Base-by-base conservation (phyloP, 1,140 invertebrate genomes). In the Drosophila malerkotliana region DNA sequence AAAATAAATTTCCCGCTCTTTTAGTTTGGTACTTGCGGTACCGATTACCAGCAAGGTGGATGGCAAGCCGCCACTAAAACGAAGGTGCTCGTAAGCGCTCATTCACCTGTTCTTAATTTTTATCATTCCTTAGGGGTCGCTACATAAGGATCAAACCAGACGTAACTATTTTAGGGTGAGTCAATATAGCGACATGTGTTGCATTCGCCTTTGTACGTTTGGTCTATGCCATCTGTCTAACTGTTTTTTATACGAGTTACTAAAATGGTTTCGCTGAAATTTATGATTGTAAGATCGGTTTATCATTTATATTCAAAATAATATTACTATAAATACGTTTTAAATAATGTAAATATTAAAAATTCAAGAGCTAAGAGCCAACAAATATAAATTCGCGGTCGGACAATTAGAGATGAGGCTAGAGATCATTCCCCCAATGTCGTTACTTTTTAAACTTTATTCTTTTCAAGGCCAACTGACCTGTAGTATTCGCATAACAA, bases 51-150 rank as follows among this genome's bases (percentile, higher is more conserved):
- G 34, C 58, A 61, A 53, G 24, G 51, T 62, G 49, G 21, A n/a
- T 26, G 15, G 7, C n/a, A 15, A 30, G 18, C 24, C 37, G 51
- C 37, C 59, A 44, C n/a, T 3, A 30, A 67, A 30, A 71, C 67
- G 63, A 76, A 63, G 39, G 53, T 41, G 34, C 15, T 54, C 60
- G 32, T 41, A 49, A 37, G 41, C 52, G 49, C 67, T 72, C 53
- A 59, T 62, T 88, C 83, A 88, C 83, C 83, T 88, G 83, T 89
- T 88, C 68, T 79, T 88, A 88, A 89, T 88, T 88, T 79, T 44
- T 62, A 48, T 58, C 37, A 57, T 57, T 67, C 45, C 24, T 41
- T 84, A 51, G 66, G 71, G 77, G 67, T 81, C 68, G 64, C 14
- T 47, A 49, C 47, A 58, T 45, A 37, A 60, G 30, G 55, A 56